Evolutionary conservation across 2,888 invertebrate species (phyloP), one percentile per base, ranked within the genome.

Genomic region (Adelognathus sp.): DNA sequence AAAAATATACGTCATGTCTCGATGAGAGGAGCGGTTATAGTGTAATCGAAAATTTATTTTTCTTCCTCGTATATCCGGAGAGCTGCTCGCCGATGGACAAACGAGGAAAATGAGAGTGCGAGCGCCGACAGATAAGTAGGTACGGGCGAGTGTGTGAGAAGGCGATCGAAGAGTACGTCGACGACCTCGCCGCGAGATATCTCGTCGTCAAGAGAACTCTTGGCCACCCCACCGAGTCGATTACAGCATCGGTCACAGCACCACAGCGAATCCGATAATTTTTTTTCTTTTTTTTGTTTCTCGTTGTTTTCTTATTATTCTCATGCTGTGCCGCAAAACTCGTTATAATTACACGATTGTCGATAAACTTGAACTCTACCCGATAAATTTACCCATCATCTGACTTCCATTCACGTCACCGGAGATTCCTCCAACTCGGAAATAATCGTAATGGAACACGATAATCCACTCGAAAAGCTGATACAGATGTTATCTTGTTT

Each of bases 191-290:
- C n/a, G n/a, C 58, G 75, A 61, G 58, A 58, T 74, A 76, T 70
- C 70, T 76, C 69, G 70, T 76, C 36, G 76, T 56, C 70, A 70
- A 76, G 76, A 70, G 76, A 76, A 76, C 76, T 76, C 63, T 56
- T 11, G 56, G 63, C 58, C 69, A 67, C 54, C 70, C 76, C 63
- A 56, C 56, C 50, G 36, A 64, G 76, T n/a, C 61, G 70, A 70
- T 76, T 70, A 56, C 69, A 56, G 63, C 63, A 58, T 46, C 5
- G 11, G 33, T 24, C 31, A 18, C 33, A 36, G 33, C 36, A 18
- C 16, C 56, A 24, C 50, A 67, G 14, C 64, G 36, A 58, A 54
- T 29, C 11, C 36, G 29, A 56, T 39, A 46, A 29, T 39, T 58
- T 36, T 21, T 46, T 11, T n/a, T n/a, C n/a, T n/a, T n/a, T n/a